Evolutionary conservation across 1,140 invertebrate species (phyloP), one percentile per base, ranked within the genome.

Genomic region (Pteromalus puparum): DNA sequence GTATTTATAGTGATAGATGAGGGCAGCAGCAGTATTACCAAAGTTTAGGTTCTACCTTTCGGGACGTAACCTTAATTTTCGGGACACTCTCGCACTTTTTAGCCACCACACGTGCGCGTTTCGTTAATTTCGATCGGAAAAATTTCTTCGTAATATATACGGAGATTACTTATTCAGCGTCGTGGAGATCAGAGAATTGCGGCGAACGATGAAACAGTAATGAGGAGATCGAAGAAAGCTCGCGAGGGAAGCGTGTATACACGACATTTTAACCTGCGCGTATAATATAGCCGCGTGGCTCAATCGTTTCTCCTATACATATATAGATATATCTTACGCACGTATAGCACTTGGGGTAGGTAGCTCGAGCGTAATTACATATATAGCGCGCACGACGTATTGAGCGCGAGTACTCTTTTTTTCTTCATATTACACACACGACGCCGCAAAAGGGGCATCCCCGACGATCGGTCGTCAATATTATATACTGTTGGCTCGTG

Each of bases 1-100:
- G 24, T 67, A 67, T 67, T 13, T 67, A 12, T 46, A 18, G 24
- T 76, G 74, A 76, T 48, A 76, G 74, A 76, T 76, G 74, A n/a
- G 74, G 42, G 13, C 34, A 21, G 13, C 34, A 5, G 34, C 34
- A 15, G 24, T 21, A 73, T 28, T 18, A 21, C 26, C 70, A 13
- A 1, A 13, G 46, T 48, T 21, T 61, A 61, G 30, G 28, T 4
- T 72, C 13, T 7, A 10, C 28, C 18, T 38, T n/a, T 30, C 42
- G 9, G 21, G 21, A 24, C 2, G n/a, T 48, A 53, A 76, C 74
- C 74, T 42, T 76, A 75, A 75, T 46, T 75, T 46, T 21, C 34
- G 72, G 30, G 38, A 42, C 38, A 10, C 6, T 42, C 38, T 42
- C 38, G 38, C 6, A 10, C 38, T 42, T 42, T 42, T 42, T 9